Conservation (phyloP, 2,113 vertebrate species). For the Phainopepla nitens region DNA sequence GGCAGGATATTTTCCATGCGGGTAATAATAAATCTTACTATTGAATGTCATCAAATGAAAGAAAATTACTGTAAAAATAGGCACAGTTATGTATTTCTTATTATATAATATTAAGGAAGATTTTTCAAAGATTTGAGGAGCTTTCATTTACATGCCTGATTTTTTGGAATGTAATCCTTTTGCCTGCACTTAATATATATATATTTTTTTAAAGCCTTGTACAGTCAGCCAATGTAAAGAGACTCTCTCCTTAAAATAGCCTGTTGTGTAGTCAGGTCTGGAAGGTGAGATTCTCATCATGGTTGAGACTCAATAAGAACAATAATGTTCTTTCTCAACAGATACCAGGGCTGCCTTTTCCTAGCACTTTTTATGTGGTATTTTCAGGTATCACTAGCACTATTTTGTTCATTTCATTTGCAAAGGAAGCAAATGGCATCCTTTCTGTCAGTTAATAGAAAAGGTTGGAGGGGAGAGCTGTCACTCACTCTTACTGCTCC, state of each 20-base stretch:
- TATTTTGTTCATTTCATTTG: constrained; percentile 41
- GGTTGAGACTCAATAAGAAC: constrained; percentile 1
- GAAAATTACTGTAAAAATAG: constrained; percentile 56
- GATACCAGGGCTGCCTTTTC: not conserved
- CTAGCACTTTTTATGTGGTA: not conserved
- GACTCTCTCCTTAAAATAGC: not conserved
- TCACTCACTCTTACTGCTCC: constrained; percentile 45
- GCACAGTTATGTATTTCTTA: constrained; percentile 41
- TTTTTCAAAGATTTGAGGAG: not conserved
- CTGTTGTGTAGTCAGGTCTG: not conserved
- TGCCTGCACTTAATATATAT: not conserved
- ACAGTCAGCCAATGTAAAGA: not conserved
- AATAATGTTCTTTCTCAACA: not conserved
- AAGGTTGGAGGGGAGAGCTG: constrained; percentile 31
- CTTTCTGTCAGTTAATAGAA: constrained; percentile 15
- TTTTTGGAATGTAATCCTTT: not conserved
- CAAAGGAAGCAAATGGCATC: constrained; percentile 45
- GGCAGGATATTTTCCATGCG: constrained; percentile 57
- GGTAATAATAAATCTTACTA: constrained; percentile 64
- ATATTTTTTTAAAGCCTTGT: not conserved
- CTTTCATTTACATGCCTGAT: not conserved
- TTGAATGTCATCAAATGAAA: constrained; percentile 47
- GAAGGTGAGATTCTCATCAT: not conserved
- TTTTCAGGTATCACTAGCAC: not conserved
- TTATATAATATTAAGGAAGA: constrained; percentile 15